Base-by-base conservation (phyloP, 2,113 vertebrate genomes). In the Lophius piscatorius region DNA sequence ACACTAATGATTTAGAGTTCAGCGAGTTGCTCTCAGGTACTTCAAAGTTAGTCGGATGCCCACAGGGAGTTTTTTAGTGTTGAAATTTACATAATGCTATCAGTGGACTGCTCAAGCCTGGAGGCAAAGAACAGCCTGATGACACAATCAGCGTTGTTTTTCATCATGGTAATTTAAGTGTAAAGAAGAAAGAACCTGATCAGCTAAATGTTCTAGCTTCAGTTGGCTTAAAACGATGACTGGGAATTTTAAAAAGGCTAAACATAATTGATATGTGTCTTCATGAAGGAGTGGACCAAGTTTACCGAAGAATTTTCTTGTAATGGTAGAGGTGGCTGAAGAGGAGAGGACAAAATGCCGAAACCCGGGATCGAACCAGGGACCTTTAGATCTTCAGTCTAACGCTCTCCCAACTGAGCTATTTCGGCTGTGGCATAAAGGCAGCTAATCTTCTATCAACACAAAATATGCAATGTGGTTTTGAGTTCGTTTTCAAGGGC, bases 361-460 rank as follows among this genome's bases (percentile, higher is more conserved):
- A 80, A 81, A 82, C 76, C 64, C 62, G 20, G 74, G 67, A 78
- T 84, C 5, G 29, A 84, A 76, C 67, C 64, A 71, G 74, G 55
- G 63, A 82, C 66, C 74, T 79, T 82, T 17, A 78, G 57, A 70
- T 74, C 48, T 72, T 83, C 36, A 79, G 78, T 81, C 76, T 38
- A 79, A 81, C 17, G 22, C 58, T 78, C 82, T 76, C 75, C 75
- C 70, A 81, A 71, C 70, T 67, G 76, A 79, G 66, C 63, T 79
- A 81, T 79, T 85, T 85, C 52, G 0, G 56, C 80, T 0, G 0
- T 9, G 45, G 0, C 1, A 0, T 0, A 2, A 0, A n/a, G n/a
- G n/a, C n/a, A n/a, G n/a, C n/a, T n/a, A n/a, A n/a, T n/a, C n/a
- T n/a, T n/a, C n/a, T n/a, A n/a, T n/a, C n/a, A n/a, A n/a, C n/a